Evolutionary conservation across 1,140 invertebrate genomes (phyloP), one percentile per base, ranked within the genome.

Genomic region (Phocides pigmalion): DNA sequence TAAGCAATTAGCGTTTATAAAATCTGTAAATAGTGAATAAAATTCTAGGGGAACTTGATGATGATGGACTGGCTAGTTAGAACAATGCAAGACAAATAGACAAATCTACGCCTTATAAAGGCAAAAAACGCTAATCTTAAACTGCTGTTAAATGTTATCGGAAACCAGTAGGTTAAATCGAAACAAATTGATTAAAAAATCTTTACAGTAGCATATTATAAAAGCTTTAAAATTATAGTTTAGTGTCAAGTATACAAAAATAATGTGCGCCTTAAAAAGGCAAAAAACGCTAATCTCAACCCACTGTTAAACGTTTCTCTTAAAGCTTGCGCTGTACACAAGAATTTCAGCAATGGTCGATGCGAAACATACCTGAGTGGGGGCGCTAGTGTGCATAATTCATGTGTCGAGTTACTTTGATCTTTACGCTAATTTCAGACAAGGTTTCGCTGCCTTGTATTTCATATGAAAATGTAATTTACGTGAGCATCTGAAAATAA

Each of bases 1-100:
- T n/a, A n/a, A n/a, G n/a, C n/a, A n/a, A n/a, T n/a, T n/a, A n/a
- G n/a, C n/a, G n/a, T n/a, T n/a, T n/a, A n/a, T n/a, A n/a, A n/a
- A n/a, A n/a, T n/a, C n/a, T n/a, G n/a, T n/a, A n/a, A n/a, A n/a
- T n/a, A n/a, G n/a, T n/a, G n/a, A n/a, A n/a, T n/a, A n/a, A n/a
- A n/a, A n/a, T n/a, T n/a, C n/a, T n/a, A n/a, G n/a, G n/a, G n/a
- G n/a, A n/a, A n/a, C n/a, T n/a, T n/a, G n/a, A n/a, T n/a, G n/a
- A n/a, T 81, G 67, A 68, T 78, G 74, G 69, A 65, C 14, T 46
- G 17, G 12, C 20, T 49, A 1, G 17, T 5, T 44, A 16, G 51
- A 85, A 83, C 83, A 83, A 84, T 82, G 81, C 67, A 74, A 66
- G 76, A 82, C 83, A n/a, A n/a, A n/a, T n/a, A n/a, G n/a, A n/a